phyloP scores from a whole-genome alignment of 2,113 vertebrate genomes.

The Micronycteris hirsuta region DNA sequence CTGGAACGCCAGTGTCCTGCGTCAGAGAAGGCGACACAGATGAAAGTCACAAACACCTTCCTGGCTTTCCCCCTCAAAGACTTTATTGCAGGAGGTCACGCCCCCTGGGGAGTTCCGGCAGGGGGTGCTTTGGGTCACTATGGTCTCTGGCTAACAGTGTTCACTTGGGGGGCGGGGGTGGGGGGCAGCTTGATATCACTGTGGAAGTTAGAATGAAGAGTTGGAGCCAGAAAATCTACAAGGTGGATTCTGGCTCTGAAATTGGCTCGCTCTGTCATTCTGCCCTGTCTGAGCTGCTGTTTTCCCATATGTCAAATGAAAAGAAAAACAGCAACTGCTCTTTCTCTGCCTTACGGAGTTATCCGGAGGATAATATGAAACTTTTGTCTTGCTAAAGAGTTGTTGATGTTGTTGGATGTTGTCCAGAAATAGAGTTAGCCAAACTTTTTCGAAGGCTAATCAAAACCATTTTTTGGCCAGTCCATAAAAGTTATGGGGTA shows the following conservation, averaged over 20 bases:
- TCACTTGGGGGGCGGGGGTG: neutral
- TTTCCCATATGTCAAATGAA: slow-evolving; percentile 8
- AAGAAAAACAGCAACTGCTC: slow-evolving; percentile 9
- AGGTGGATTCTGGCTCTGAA: neutral
- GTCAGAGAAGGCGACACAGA: neutral
- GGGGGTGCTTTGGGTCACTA: neutral
- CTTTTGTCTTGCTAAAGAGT: neutral
- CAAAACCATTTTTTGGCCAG: neutral
- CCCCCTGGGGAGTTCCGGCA: neutral
- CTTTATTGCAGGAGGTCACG: neutral
- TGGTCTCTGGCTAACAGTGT: neutral
- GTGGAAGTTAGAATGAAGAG: neutral
- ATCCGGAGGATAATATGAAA: neutral
- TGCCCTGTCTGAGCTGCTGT: neutral
- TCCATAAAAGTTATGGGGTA: neutral
- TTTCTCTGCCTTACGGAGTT: neutral
- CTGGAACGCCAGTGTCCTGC: neutral
- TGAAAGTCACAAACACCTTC: neutral
- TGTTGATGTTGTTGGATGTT: neutral
- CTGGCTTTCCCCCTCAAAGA: neutral
- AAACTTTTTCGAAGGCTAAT: neutral
- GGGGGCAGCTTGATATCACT: neutral
- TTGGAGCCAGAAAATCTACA: neutral
- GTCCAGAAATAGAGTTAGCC: neutral
- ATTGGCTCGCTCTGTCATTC: neutral